These are phyloP conservation scores for Conus ventricosus DNA, from an alignment of 1,140 invertebrate genomes.

Conservation along the genomic window DNA sequence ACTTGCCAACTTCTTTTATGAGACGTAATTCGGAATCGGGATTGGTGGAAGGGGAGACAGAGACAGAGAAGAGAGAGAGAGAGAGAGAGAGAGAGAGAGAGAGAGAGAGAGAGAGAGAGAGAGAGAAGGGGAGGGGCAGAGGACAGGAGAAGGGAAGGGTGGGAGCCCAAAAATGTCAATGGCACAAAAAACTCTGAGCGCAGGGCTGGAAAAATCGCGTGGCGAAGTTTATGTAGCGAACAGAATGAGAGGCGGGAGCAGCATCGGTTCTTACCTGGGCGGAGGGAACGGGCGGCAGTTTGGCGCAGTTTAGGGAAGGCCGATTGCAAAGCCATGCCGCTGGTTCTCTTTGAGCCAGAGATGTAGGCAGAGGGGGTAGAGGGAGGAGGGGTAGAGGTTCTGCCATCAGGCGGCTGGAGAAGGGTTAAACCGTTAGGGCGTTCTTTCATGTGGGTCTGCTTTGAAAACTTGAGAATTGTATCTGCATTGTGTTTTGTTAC, in stretches of 20 bases:
- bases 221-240: slow-evolving; percentile 19
- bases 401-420: no score
- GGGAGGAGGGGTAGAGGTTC: no score
- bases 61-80: no score
- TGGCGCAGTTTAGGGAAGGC: not conserved
- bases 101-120: not conserved
- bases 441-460: no score
- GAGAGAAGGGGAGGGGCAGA: not conserved
- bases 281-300: not conserved
- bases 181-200: not conserved
- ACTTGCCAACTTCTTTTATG: not conserved
- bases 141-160: not conserved
- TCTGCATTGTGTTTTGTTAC: no score
- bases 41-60: not conserved
- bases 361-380: no score
- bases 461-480: no score
- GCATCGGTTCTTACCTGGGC: not conserved
- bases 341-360: no score
- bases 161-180: not conserved
- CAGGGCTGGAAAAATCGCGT: not conserved
- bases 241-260: not conserved
- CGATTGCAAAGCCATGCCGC: slow-evolving; percentile 3
- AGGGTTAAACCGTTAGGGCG: no score
- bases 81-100: not conserved
- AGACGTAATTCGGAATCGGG: not conserved